phyloP scores from a whole-genome alignment of 2,113 vertebrate genomes.

The Nasalis larvatus region DNA sequence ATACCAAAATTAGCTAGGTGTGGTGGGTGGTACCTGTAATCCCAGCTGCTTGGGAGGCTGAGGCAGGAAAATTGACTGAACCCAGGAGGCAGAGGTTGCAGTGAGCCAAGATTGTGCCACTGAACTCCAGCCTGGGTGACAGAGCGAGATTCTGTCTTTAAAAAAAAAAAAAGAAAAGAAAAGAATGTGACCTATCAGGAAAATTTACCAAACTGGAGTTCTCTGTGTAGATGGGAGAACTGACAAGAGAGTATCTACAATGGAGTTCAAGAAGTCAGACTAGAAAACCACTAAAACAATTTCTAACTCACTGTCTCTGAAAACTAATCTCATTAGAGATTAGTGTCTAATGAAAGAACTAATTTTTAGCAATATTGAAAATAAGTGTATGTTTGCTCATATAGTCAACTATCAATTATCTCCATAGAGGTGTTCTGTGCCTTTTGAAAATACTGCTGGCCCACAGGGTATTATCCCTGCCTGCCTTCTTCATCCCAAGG shows the following conservation, averaged over 20 bases:
- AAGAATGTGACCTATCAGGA: neutral
- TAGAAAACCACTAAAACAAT: neutral
- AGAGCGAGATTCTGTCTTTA: no score
- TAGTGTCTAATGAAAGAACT: neutral
- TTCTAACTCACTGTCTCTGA: neutral
- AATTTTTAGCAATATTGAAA: neutral
- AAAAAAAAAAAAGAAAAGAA: no score
- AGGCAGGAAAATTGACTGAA: no score
- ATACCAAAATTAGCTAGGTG: no score
- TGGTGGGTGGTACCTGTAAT: no score
- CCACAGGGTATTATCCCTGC: neutral
- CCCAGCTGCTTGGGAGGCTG: no score
- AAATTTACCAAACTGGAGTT: neutral
- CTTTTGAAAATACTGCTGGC: neutral
- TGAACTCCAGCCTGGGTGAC: no score
- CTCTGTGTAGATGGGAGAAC: neutral
- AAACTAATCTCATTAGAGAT: neutral
- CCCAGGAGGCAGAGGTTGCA: no score
- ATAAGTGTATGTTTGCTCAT: neutral
- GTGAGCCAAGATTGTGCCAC: no score
- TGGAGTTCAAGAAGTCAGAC: neutral
- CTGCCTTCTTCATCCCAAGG: neutral
- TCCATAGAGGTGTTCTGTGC: neutral
- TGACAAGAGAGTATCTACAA: neutral
- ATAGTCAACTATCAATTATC: neutral